These are phyloP conservation scores for Scaptomyza montana DNA, from an alignment of 1,140 invertebrate genomes.

Conservation along the genomic window DNA sequence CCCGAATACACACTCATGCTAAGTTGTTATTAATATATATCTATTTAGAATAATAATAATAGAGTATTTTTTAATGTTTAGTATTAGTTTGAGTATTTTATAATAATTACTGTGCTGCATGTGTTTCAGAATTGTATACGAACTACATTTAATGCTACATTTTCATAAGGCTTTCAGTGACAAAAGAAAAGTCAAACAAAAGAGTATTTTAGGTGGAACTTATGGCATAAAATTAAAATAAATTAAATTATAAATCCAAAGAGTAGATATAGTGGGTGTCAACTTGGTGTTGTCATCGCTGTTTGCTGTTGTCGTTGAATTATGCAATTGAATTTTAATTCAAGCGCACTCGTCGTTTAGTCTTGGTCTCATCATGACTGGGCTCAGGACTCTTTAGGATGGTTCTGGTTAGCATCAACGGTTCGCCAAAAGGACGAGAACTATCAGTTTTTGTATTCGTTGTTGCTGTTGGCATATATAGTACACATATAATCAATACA, in stretches of 20 bases:
- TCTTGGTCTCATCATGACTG: slow-evolving; percentile 52
- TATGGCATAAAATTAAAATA: slow-evolving; percentile 23
- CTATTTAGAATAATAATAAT: slow-evolving; percentile 21
- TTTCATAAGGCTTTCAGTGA: slow-evolving; percentile 32
- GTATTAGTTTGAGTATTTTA: slow-evolving; percentile 65
- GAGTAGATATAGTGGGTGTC: slow-evolving; percentile 1
- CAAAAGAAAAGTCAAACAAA: slow-evolving; percentile 30
- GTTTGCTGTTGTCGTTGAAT: slow-evolving; percentile 11
- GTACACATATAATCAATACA: slow-evolving; percentile 1
- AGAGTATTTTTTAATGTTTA: slow-evolving; percentile 12
- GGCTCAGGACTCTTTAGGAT: slow-evolving; percentile 55
- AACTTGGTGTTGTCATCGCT: slow-evolving; percentile 5
- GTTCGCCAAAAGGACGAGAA: slow-evolving; percentile 70
- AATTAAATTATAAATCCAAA: slow-evolving; percentile 24
- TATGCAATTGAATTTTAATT: slow-evolving; percentile 29
- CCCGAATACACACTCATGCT: slow-evolving; percentile 42
- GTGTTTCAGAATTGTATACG: slow-evolving; percentile 16
- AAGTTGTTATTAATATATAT: slow-evolving; percentile 14
- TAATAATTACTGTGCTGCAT: slow-evolving; percentile 77
- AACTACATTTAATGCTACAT: slow-evolving; percentile 38
- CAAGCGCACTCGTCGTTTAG: slow-evolving; percentile 53
- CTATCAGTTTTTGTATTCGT: slow-evolving; percentile 52
- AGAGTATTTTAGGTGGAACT: slow-evolving; percentile 15
- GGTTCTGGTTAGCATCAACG: slow-evolving; percentile 69
- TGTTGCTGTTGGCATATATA: slow-evolving; percentile 47